Percentiles rank a stretch among this genome's conserved stretches.
phyloP scores from a whole-genome alignment of 2,797 vertebrate genomes.

The Crocodylus rhombifer region DNA sequence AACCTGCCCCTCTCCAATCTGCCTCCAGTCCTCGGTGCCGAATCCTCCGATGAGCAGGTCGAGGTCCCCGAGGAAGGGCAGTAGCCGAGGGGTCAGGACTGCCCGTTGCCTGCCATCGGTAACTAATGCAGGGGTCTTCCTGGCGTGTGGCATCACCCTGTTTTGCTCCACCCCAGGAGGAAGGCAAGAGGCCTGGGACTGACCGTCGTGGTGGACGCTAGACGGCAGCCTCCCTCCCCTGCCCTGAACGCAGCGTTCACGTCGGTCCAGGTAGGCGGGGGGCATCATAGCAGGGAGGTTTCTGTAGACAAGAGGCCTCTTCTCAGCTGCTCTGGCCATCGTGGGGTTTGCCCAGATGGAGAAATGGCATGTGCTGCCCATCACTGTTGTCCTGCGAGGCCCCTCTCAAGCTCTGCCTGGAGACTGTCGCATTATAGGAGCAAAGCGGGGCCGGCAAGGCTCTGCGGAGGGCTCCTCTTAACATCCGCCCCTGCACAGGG shows the following conservation, averaged over 20 bases:
- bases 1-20: not conserved
- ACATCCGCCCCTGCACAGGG: too few species aligned
- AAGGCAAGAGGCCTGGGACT: slow-evolving; percentile 86
- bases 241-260: slow-evolving; percentile 87
- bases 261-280: slow-evolving; percentile 86
- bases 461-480: too few species aligned
- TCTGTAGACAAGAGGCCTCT: not conserved
- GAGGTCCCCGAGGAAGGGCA: not conserved
- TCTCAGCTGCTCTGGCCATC: not conserved
- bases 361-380: too few species aligned
- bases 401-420: not conserved
- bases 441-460: not conserved
- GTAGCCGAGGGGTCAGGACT: rapidly evolving
- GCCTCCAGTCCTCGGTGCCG: not conserved
- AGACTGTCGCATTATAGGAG: not conserved
- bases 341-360: too few species aligned
- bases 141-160: not conserved
- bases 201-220: slow-evolving; percentile 89
- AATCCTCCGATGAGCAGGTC: rapidly evolving
- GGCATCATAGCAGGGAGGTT: not conserved
- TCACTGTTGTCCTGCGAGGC: not conserved
- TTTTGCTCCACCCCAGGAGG: slow-evolving; percentile 80
- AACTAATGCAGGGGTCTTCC: rapidly evolving
- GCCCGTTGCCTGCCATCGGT: rapidly evolving
- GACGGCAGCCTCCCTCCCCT: slow-evolving; percentile 81